Conservation (phyloP, 2,113 vertebrate species). For the Sterna hirundo region DNA sequence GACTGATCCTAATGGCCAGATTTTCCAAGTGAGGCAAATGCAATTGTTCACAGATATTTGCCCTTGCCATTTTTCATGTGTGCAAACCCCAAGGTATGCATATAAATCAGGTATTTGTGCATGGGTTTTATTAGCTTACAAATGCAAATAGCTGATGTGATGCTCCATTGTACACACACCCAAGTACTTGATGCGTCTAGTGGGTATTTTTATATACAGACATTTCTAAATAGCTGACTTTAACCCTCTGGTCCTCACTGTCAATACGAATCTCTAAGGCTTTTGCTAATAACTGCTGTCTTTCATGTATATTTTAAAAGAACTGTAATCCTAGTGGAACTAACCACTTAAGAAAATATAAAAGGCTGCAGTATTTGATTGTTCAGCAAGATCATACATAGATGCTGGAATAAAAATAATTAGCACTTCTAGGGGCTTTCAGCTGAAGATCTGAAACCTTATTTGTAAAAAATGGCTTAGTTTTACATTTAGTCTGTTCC, state of each 20-base stretch:
- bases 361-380: neutral
- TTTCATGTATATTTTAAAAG: constrained; percentile 30
- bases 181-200: neutral
- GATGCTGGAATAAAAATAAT: neutral
- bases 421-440: neutral
- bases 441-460: neutral
- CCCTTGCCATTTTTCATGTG: neutral
- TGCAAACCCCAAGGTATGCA: neutral
- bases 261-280: neutral
- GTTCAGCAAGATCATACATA: neutral
- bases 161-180: neutral
- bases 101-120: neutral
- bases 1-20: neutral
- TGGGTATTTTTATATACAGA: neutral
- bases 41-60: neutral
- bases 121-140: neutral
- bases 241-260: neutral
- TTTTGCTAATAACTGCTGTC: neutral
- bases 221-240: constrained; percentile 10
- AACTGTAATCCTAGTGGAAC: neutral
- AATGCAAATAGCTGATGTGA: neutral
- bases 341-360: neutral
- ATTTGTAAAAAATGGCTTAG: neutral
- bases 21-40: neutral
- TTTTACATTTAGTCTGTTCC: neutral